Evolutionary conservation across 2,113 vertebrate species (phyloP), one percentile per base, ranked within the genome.

Genomic region (Megatriorchis doriae): DNA sequence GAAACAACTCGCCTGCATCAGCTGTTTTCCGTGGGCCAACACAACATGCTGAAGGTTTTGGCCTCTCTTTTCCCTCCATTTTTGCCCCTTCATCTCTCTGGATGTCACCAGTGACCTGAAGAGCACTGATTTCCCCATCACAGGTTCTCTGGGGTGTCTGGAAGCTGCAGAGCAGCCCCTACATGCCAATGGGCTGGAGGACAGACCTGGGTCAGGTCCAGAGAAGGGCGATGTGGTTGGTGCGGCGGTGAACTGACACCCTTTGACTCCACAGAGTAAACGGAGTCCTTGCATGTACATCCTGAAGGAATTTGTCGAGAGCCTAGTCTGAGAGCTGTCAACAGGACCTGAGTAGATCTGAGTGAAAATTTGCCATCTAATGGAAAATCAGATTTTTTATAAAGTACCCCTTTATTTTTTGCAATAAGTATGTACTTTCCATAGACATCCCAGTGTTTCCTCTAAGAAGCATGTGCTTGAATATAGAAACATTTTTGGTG

Each of bases 161-260:
- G 58, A 75, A 79, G 40, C 31, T 72, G 17, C 43, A 79, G 58
- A 81, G 17, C 36, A 79, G 17, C 22, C 13, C 5, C 34, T 63
- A 13, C 9, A 17, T 19, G 31, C 7, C 19, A 9, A 6, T 4
- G 3, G 11, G 10, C 34, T 66, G 61, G 27, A 68, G 38, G 18
- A 53, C 23, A 62, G 13, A 45, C 8, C 12, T 50, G 27, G 43
- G 8, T 23, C 25, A 50, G 20, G 50, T 43, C 31, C 40, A 58
- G 56, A 75, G 40, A 45, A 74, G 13, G 38, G 6, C 0, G 0
- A 11, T 7, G 8, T 12, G 7, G 10, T 22, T 0, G 0, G 9
- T 26, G 27, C 38, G 23, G 14, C 0, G 2, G 3, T 81, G 26
- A 32, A 71, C 34, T 22, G 36, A 62, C 7, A 11, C 22, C 72